These are phyloP conservation scores for Halichondria panicea DNA, from an alignment of 37 sponge, comb jelly and placozoan species.

Conservation along the genomic window DNA sequence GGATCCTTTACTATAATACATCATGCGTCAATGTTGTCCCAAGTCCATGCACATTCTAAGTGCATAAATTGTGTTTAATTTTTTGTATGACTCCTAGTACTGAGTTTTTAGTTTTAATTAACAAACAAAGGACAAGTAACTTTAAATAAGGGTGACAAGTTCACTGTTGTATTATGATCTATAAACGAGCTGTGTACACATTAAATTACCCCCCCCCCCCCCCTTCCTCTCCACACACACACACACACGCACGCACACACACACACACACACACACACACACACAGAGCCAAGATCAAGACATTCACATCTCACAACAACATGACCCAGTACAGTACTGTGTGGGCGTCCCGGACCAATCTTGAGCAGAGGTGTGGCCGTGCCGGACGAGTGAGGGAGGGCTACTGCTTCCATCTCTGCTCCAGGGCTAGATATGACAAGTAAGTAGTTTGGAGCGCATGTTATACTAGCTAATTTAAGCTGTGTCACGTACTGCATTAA, in stretches of 20 bases:
- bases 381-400: slow-evolving; percentile 80
- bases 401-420: slow-evolving; percentile 86
- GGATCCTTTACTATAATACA: too few relatives aligned
- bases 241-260: not conserved
- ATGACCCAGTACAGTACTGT: slow-evolving; percentile 72
- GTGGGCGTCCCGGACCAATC: slow-evolving; percentile 79
- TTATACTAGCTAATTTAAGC: not conserved
- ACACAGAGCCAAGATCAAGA: slow-evolving; percentile 68
- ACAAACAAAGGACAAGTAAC: too few relatives aligned
- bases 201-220: slow-evolving; percentile 1
- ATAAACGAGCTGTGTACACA: not conserved
- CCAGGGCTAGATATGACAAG: slow-evolving; percentile 61
- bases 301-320: slow-evolving; percentile 76
- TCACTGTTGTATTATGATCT: too few relatives aligned
- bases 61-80: too few relatives aligned
- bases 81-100: too few relatives aligned
- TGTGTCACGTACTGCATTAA: too few relatives aligned
- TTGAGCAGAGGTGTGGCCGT: slow-evolving; percentile 82
- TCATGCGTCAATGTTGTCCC: too few relatives aligned
- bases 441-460: too few relatives aligned
- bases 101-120: too few relatives aligned
- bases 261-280: not conserved
- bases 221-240: not conserved
- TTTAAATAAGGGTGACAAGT: too few relatives aligned
- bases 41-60: too few relatives aligned